phyloP scores from a whole-genome alignment of 2,888 invertebrate genomes.

The Girardia tigrina region DNA sequence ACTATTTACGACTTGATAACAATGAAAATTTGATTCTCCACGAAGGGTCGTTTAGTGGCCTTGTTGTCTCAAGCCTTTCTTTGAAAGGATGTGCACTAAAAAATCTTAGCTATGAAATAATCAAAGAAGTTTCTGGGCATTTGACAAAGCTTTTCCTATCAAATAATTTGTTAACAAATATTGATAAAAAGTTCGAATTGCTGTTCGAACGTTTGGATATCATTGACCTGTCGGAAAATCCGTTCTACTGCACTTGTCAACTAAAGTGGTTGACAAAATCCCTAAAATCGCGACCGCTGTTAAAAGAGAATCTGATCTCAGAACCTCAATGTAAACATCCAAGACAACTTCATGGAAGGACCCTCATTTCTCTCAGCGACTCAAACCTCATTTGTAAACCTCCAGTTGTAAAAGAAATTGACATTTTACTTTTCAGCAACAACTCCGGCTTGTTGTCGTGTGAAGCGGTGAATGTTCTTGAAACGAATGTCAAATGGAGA shows the following conservation, averaged over 20 bases:
- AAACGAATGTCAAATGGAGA: background rate
- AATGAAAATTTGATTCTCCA: background rate
- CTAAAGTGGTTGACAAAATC: background rate
- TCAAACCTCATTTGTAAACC: background rate
- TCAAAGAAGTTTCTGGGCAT: background rate
- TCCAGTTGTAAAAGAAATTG: background rate
- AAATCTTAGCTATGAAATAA: background rate
- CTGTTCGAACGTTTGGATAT: background rate
- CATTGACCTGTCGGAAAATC: background rate
- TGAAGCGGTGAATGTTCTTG: background rate
- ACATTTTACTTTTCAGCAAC: background rate
- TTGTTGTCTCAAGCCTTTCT: background rate
- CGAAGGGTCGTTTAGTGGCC: background rate
- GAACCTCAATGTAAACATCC: background rate
- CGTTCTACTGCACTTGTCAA: background rate
- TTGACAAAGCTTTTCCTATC: background rate
- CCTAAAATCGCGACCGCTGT: background rate
- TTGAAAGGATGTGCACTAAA: background rate
- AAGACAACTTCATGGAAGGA: background rate
- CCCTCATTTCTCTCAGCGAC: background rate
- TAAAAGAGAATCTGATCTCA: background rate
- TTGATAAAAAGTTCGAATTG: background rate
- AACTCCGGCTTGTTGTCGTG: background rate
- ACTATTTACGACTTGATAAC: background rate
- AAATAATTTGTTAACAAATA: background rate